Evolutionary conservation across 2,888 invertebrate species (phyloP).

Genomic region (Steinernema hermaphroditum): DNA sequence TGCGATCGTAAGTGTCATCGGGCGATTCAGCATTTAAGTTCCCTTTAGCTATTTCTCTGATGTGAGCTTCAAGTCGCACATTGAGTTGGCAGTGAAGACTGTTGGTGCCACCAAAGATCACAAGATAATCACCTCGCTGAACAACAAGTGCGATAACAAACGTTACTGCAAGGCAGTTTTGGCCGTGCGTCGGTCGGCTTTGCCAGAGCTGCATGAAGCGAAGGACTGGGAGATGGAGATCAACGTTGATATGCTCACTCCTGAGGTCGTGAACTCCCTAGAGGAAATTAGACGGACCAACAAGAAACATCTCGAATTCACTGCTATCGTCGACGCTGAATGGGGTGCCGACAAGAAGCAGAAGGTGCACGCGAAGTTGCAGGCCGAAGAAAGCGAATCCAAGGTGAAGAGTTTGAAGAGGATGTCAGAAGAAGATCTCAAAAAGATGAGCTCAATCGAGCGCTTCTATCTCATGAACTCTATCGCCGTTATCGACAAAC

Average conservation of each 20-base stretch:
- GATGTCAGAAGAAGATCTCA: neutral
- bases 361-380: neutral
- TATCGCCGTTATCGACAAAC: neutral
- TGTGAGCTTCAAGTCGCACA: neutral
- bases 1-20: neutral
- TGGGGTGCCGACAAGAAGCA: neutral
- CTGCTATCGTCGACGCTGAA: neutral
- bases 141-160: neutral
- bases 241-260: neutral
- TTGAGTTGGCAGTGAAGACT: neutral
- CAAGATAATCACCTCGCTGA: neutral
- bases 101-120: neutral
- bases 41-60: neutral
- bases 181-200: neutral
- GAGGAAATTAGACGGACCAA: neutral
- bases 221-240: neutral
- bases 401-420: neutral
- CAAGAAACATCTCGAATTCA: neutral
- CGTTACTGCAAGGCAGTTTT: neutral
- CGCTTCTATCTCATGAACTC: neutral
- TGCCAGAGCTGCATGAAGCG: neutral
- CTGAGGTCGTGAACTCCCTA: neutral
- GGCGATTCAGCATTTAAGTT: neutral
- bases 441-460: neutral
- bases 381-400: neutral